Percentiles rank a stretch among this genome's conserved stretches.
Evolutionary conservation across 1,140 invertebrate genomes (phyloP).

Genomic region (Ctenoplectra terminalis): DNA sequence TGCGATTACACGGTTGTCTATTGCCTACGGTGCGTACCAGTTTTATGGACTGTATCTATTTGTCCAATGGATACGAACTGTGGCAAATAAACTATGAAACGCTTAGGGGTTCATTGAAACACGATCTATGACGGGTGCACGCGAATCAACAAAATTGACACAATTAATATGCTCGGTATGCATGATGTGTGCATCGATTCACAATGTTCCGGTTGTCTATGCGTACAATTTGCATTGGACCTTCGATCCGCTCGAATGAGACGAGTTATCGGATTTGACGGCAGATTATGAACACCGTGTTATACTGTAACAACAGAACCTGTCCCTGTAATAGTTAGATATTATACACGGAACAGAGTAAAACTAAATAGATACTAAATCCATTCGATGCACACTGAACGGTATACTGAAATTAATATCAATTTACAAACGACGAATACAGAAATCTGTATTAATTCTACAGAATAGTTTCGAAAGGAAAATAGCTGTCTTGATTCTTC

Average conservation of each 20-base stretch:
- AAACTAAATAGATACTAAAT: background rate
- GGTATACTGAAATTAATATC: too few species aligned
- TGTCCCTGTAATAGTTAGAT: background rate
- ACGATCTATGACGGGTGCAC: background rate
- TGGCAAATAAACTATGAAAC: constrained; percentile 16
- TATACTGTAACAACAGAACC: background rate
- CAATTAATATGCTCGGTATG: constrained; percentile 12
- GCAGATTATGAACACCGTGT: background rate
- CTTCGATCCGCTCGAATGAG: constrained; percentile 3
- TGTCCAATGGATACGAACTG: background rate
- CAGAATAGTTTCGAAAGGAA: too few species aligned
- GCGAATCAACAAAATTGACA: constrained; percentile 29
- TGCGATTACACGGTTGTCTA: background rate
- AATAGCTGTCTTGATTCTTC: too few species aligned
- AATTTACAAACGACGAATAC: too few species aligned
- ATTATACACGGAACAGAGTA: background rate
- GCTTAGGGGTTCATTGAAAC: constrained; percentile 11
- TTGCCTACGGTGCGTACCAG: background rate
- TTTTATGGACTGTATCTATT: constrained; percentile 1
- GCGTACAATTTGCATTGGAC: background rate
- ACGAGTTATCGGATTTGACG: constrained; percentile 11
- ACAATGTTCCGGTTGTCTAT: constrained; percentile 6
- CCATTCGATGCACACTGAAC: too few species aligned
- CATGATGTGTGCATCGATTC: background rate
- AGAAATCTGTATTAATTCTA: too few species aligned